Percentiles rank a stretch among this genome's conserved stretches.
These are phyloP conservation scores for Zaprionus davidi DNA, from an alignment of 1,140 invertebrate genomes.

Conservation along the genomic window DNA sequence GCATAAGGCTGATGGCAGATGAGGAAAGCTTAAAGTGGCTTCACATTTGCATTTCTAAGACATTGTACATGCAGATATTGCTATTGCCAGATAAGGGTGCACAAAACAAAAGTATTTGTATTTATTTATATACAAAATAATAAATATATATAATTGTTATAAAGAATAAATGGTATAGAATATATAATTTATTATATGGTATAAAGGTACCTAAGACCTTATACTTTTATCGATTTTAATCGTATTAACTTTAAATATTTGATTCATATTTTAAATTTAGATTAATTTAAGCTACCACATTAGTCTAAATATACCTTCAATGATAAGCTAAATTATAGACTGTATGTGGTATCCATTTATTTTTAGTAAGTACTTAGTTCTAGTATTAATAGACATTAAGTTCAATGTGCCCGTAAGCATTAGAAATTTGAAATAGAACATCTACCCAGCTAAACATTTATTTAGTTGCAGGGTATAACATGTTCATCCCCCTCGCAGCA, in stretches of 20 bases:
- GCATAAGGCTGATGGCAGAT: background rate
- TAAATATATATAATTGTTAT: no score
- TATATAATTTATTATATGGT: background rate
- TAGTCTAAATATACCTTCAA: background rate
- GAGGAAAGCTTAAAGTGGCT: background rate
- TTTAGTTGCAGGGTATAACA: conserved; percentile 22
- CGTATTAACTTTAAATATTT: background rate
- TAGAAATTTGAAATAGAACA: background rate
- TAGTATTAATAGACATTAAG: background rate
- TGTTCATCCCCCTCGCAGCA: conserved; percentile 46
- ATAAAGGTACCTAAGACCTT: no score
- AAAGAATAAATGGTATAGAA: no score
- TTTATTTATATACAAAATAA: no score
- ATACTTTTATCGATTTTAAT: no score
- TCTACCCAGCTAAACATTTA: background rate
- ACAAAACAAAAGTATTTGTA: no score
- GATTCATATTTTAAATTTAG: background rate
- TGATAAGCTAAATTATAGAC: background rate
- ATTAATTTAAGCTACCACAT: background rate
- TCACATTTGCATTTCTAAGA: no score
- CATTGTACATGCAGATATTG: no score
- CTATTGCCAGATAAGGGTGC: no score
- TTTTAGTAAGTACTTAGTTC: background rate
- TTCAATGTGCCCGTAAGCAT: background rate
- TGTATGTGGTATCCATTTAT: background rate